Base-by-base conservation (phyloP, 2,113 vertebrate genomes). In the Perca flavescens region DNA sequence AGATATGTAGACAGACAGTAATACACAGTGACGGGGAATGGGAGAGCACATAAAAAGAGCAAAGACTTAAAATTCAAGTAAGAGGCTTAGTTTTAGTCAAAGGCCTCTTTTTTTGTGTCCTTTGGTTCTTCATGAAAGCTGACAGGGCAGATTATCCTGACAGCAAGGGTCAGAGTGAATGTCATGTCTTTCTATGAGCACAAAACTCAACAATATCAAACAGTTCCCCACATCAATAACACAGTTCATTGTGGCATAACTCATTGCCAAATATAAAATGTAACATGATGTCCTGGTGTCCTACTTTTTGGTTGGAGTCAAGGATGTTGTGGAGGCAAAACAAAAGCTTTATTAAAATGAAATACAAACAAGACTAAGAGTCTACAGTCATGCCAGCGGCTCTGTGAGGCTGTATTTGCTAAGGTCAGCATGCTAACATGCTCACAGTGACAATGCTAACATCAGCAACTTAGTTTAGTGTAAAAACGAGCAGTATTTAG, bases 111-210 rank as follows among this genome's bases (percentile, higher is more conserved):
- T 89, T 86, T 76, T 76, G 79, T 89, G 84, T 92, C 83, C 75
- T 79, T 81, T 73, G 71, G 74, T 89, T 88, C 80, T 87, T 91
- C 89, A 85, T 89, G 77, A 89, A 90, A 90, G 85, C 92, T 92
- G 90, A 89, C 90, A 87, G 91, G 61, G 82, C 66, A 90, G 92
- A 93, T 93, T 91, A 93, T 91, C 84, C 75, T 81, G 84, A 88
- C 84, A 82, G 87, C 85, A 66, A 65, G 68, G 93, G 91, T 92
- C 88, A 90, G 81, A 70, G 43, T n/a, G 73, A 87, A 90, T 85
- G 90, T 83, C 90, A 82, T 21, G 73, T 88, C 83, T 86, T 77
- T 84, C 79, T 90, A 6, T 85, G 75, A 89, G 85, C 25, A 74
- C 80, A 81, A 87, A 88, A 85, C 43, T 64, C 76, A 69, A 87